Conservation (phyloP, 2,888 invertebrate genomes). For the Ophion ventricosus region DNA sequence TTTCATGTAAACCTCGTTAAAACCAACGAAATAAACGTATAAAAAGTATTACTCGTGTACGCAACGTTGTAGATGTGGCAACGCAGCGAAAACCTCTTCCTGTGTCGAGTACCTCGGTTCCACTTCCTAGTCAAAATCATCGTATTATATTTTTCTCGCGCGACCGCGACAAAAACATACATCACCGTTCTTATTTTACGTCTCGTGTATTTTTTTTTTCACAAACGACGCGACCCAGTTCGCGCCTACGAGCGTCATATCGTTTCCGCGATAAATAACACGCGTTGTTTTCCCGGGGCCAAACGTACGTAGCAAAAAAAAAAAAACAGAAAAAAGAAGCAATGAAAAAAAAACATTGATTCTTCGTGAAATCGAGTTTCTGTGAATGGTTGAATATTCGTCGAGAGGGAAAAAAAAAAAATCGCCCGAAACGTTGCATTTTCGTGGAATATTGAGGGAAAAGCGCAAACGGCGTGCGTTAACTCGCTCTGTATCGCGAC, state of each 20-base stretch:
- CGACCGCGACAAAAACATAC: slow-evolving; percentile 67
- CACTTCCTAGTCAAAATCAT: slow-evolving; percentile 80
- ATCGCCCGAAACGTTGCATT: slow-evolving; percentile 26
- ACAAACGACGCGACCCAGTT: not conserved
- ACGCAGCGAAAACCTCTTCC: slow-evolving; percentile 79
- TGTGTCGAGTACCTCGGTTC: slow-evolving; percentile 76
- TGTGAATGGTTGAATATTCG: slow-evolving; percentile 35
- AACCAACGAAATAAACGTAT: slow-evolving; percentile 68
- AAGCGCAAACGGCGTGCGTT: slow-evolving; percentile 9
- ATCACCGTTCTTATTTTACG: slow-evolving; percentile 39
- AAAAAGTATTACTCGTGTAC: slow-evolving; percentile 73
- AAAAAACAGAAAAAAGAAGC: not conserved
- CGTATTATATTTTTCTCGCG: slow-evolving; percentile 64
- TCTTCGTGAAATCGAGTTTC: slow-evolving; percentile 43
- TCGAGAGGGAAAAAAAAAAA: not conserved
- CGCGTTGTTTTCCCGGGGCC: not conserved
- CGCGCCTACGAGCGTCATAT: not conserved
- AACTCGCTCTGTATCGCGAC: not conserved
- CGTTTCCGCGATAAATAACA: not conserved
- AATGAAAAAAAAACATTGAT: slow-evolving; percentile 25
- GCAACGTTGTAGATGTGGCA: slow-evolving; percentile 79
- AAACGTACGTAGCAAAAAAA: not conserved
- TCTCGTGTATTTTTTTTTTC: slow-evolving; percentile 18
- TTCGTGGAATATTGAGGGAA: not conserved
- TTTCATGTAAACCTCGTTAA: slow-evolving; percentile 40